phyloP scores from a whole-genome alignment of 2,888 invertebrate species.

The Eugnorisma glareosa region DNA sequence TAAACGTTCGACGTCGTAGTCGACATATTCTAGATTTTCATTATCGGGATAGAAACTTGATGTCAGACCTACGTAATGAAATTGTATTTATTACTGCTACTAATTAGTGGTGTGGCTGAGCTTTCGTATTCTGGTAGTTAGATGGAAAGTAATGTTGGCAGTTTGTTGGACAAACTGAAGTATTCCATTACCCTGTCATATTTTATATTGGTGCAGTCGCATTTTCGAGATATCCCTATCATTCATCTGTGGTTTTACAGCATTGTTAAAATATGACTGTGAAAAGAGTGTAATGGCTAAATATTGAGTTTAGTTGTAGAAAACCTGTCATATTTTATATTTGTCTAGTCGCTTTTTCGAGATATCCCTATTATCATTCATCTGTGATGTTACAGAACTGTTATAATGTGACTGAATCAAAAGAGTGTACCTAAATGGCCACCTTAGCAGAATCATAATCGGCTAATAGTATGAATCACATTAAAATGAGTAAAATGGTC shows the following conservation, averaged over 20 bases:
- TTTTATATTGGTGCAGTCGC: neutral
- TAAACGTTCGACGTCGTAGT: slow-evolving; percentile 26
- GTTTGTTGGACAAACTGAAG: slow-evolving; percentile 1
- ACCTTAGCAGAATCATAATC: too few species aligned
- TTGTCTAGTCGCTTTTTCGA: neutral
- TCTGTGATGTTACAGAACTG: too few species aligned
- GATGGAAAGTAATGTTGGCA: neutral
- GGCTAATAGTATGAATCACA: too few species aligned
- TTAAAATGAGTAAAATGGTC: too few species aligned
- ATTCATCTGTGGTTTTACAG: too few species aligned
- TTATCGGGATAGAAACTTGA: slow-evolving; percentile 49
- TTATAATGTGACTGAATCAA: too few species aligned
- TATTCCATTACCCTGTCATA: neutral
- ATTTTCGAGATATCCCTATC: too few species aligned
- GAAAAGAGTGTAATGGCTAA: neutral
- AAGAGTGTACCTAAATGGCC: too few species aligned
- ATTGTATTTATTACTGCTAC: slow-evolving; percentile 42
- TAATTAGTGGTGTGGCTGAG: slow-evolving; percentile 31
- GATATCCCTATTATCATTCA: too few species aligned
- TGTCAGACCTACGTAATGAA: slow-evolving; percentile 29
- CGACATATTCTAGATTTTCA: slow-evolving; percentile 46
- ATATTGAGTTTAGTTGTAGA: neutral
- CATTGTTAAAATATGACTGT: too few species aligned
- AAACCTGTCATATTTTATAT: neutral
- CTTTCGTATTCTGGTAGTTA: slow-evolving; percentile 40